Evolutionary conservation across 2,797 vertebrate species (phyloP).

Genomic region (Dermochelys coriacea): DNA sequence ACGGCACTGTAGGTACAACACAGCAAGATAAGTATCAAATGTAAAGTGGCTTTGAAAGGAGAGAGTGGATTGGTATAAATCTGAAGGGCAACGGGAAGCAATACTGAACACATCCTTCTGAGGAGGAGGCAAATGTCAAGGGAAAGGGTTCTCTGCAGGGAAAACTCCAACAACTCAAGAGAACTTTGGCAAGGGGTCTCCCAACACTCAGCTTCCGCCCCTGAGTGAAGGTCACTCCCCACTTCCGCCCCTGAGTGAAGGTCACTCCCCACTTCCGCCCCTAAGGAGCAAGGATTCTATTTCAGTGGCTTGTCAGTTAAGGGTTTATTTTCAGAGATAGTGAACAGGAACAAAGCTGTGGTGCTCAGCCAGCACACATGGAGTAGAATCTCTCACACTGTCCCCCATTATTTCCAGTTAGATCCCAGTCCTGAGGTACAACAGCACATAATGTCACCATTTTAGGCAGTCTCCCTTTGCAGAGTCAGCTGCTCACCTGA

Average conservation of each 20-base stretch:
- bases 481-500: conserved; percentile 77
- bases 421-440: background rate
- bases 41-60: background rate
- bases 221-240: background rate
- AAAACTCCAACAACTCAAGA: background rate
- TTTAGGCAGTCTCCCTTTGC: background rate
- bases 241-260: background rate
- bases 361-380: background rate
- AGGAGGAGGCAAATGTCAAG: background rate
- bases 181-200: background rate
- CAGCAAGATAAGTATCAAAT: background rate
- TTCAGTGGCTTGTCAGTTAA: background rate
- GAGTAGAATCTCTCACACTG: background rate
- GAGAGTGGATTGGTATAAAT: background rate
- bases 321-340: background rate
- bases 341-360: background rate
- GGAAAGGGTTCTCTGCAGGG: background rate
- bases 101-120: background rate
- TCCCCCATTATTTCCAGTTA: background rate
- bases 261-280: background rate
- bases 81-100: background rate
- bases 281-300: background rate
- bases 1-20: background rate
- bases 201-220: background rate
- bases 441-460: background rate